Conservation (phyloP, 2,797 vertebrate genomes). For the Anomalospiza imberbis region DNA sequence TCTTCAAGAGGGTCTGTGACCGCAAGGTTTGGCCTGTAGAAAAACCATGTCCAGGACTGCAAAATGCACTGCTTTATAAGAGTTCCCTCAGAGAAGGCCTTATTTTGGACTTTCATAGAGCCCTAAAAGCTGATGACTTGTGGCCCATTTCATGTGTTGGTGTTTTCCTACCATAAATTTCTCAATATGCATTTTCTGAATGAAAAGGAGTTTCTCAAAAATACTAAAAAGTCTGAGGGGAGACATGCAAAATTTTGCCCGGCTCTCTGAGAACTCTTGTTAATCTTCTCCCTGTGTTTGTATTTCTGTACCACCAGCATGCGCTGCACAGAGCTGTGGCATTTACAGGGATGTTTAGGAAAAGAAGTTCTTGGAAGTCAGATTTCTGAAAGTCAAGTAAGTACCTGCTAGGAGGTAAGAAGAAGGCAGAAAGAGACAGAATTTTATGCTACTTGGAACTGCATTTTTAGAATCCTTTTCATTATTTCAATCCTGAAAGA, state of each 20-base stretch:
- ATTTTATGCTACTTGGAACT: background rate
- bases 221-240: background rate
- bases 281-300: background rate
- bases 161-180: background rate
- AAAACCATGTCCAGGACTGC: background rate
- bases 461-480: background rate
- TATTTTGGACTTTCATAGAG: background rate
- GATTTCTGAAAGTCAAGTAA: background rate
- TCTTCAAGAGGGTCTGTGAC: accelerated
- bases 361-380: background rate
- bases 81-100: background rate
- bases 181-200: background rate
- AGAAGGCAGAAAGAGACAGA: background rate
- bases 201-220: background rate
- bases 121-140: background rate
- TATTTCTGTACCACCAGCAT: background rate
- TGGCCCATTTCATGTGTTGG: background rate
- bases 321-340: background rate
- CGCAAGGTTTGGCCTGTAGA: background rate
- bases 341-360: background rate
- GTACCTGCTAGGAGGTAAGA: background rate
- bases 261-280: background rate
- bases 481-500: background rate
- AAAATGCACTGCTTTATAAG: background rate
- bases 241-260: background rate